phyloP scores from a whole-genome alignment of 2,888 invertebrate species.

The Carabus problematicus region DNA sequence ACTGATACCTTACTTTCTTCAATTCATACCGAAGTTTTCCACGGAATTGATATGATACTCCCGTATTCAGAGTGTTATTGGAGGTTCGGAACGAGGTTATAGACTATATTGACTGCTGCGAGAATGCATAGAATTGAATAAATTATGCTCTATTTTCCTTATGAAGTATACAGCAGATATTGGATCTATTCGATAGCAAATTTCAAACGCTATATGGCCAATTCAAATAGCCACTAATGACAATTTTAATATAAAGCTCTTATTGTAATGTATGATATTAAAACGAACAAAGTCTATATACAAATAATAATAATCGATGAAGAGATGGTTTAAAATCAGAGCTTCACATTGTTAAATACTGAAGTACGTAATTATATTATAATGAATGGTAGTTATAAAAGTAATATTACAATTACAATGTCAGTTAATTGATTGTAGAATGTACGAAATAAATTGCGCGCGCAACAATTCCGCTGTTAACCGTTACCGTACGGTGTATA shows the following conservation, averaged over 20 bases:
- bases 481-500: too few relatives aligned
- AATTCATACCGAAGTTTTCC: slow-evolving; percentile 11
- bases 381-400: neutral
- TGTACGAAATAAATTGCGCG: neutral
- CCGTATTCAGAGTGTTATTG: slow-evolving; percentile 21
- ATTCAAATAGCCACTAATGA: neutral
- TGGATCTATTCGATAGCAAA: neutral
- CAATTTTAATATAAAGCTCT: neutral
- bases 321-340: too few relatives aligned
- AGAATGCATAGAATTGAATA: slow-evolving; percentile 25
- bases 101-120: slow-evolving; percentile 4
- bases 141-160: slow-evolving; percentile 22
- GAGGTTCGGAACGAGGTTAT: slow-evolving; percentile 15
- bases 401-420: neutral
- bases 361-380: neutral
- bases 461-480: too few relatives aligned
- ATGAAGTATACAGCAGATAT: neutral
- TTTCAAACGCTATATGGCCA: too few relatives aligned
- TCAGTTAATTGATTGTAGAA: neutral
- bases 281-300: too few relatives aligned
- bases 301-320: too few relatives aligned
- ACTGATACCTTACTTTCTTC: neutral
- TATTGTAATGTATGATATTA: too few relatives aligned
- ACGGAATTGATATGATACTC: slow-evolving; percentile 16
- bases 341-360: too few relatives aligned